A percentile compares a stretch with the other conserved stretches of the same genome.
Conservation (phyloP, 2,797 vertebrate species). For the Tolypeutes matacus region DNA sequence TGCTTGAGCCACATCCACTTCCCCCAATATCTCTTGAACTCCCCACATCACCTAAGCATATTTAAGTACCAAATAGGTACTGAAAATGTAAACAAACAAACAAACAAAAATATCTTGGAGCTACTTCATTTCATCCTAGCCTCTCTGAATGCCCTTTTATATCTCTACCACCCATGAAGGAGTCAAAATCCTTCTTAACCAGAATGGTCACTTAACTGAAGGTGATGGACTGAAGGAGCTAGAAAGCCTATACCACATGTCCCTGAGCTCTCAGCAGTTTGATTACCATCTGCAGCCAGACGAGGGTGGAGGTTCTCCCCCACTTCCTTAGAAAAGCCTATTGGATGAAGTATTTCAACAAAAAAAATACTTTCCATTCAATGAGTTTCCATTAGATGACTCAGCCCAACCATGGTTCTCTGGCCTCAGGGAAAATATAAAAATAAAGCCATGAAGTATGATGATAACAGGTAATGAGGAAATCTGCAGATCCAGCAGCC, state of each 20-base stretch:
- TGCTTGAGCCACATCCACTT: too few species aligned
- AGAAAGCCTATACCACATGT: background rate
- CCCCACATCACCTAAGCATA: background rate
- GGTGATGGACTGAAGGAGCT: background rate
- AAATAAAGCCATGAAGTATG: background rate
- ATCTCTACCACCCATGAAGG: background rate
- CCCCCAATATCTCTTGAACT: background rate
- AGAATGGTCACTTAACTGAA: background rate
- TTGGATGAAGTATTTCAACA: background rate
- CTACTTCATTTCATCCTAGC: background rate
- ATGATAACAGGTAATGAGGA: background rate
- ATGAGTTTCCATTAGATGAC: background rate
- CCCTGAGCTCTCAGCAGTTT: background rate
- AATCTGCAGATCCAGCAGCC: background rate
- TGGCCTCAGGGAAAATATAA: background rate
- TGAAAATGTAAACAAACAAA: background rate
- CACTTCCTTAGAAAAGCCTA: background rate
- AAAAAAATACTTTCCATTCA: background rate
- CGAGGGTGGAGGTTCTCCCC: background rate
- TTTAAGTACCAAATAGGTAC: background rate
- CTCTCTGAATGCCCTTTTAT: background rate
- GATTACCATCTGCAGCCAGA: background rate
- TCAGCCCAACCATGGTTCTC: background rate
- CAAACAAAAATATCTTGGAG: background rate
- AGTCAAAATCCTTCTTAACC: background rate